phyloP scores from a whole-genome alignment of 37 sponge, comb jelly and placozoan genomes.

The Petrosia ficiformis region DNA sequence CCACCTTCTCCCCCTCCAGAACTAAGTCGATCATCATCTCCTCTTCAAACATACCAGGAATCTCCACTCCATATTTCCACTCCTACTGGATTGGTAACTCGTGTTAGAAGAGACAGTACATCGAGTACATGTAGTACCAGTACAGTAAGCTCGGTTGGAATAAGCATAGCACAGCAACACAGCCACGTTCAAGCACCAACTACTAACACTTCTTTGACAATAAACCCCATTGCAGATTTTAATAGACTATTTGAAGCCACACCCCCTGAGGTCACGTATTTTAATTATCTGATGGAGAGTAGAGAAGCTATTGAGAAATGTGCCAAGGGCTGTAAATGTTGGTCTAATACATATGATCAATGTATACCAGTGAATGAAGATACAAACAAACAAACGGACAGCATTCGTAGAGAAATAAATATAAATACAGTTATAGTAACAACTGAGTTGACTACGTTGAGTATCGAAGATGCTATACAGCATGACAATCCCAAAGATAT shows the following conservation, averaged over 20 bases:
- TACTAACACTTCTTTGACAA: not conserved
- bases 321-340: conserved; percentile 44
- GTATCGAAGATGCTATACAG: not conserved
- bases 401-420: too few relatives aligned
- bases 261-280: conserved; percentile 46
- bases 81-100: not conserved
- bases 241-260: conserved; percentile 27
- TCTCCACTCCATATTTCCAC: not conserved
- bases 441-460: too few relatives aligned
- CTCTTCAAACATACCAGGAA: not conserved
- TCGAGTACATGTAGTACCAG: conserved; percentile 7
- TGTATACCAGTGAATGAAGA: too few relatives aligned
- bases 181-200: not conserved
- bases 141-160: not conserved
- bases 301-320: conserved; percentile 47
- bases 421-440: too few relatives aligned
- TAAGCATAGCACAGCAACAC: conserved; percentile 1
- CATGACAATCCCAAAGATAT: not conserved
- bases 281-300: conserved; percentile 18
- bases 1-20: not conserved
- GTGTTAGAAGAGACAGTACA: not conserved
- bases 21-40: not conserved
- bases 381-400: too few relatives aligned
- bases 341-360: conserved; percentile 61
- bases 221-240: not conserved